phyloP scores from a whole-genome alignment of 92 coral and sea anemone genomes.

The Porites lobata region DNA sequence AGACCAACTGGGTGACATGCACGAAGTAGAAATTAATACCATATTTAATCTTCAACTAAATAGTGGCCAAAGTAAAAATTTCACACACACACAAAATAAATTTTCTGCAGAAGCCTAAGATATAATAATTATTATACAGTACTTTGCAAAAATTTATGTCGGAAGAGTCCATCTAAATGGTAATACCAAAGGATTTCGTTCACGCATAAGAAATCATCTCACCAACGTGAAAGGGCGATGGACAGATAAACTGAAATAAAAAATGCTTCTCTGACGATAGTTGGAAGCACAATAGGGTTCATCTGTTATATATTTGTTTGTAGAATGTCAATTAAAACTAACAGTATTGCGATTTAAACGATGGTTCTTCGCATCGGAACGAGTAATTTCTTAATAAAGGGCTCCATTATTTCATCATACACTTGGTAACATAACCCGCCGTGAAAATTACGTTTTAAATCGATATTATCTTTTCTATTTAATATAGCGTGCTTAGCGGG shows the following conservation, averaged over 20 bases:
- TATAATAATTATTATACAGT: no score
- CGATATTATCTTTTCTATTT: constrained; percentile 28
- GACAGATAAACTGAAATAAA: neutral
- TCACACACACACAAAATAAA: no score
- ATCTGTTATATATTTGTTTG: neutral
- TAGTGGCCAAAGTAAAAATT: no score
- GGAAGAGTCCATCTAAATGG: no score
- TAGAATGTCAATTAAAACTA: neutral
- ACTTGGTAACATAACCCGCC: constrained; percentile 33
- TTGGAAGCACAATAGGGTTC: neutral
- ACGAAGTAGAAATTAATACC: constrained; percentile 24
- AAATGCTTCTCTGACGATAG: constrained; percentile 9
- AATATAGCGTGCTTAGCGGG: constrained; percentile 35
- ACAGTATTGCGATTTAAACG: constrained; percentile 13
- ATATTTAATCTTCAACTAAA: neutral
- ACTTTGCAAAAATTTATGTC: no score
- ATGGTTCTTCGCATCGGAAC: neutral
- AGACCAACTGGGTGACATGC: constrained; percentile 50
- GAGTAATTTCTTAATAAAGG: constrained; percentile 24
- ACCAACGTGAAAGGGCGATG: no score
- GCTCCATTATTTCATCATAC: constrained; percentile 21
- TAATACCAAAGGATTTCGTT: no score
- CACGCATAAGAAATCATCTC: no score
- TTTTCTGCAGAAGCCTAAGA: no score
- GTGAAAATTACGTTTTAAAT: constrained; percentile 46